Conservation (phyloP, 2,113 vertebrate species). For the Lagopus muta region DNA sequence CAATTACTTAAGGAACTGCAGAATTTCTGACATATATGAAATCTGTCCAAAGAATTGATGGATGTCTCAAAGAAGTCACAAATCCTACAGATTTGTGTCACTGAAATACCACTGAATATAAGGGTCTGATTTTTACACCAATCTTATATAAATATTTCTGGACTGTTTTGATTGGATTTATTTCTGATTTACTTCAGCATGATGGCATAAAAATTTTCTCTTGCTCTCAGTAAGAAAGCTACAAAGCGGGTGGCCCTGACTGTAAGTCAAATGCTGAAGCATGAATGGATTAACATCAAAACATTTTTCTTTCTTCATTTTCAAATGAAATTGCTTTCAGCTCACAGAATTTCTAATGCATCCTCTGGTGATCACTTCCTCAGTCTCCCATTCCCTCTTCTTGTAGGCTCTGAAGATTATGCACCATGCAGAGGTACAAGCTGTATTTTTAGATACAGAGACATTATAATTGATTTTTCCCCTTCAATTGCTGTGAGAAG, state of each 20-base stretch:
- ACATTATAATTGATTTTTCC: conserved; percentile 45
- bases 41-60: neutral
- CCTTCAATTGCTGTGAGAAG: conserved; percentile 15
- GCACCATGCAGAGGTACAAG: conserved; percentile 25
- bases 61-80: neutral
- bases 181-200: neutral
- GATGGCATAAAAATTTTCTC: neutral
- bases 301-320: conserved; percentile 31
- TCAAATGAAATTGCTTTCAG: conserved; percentile 44
- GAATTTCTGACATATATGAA: neutral
- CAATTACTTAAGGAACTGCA: neutral
- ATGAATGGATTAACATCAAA: conserved; percentile 52
- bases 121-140: neutral
- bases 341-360: conserved; percentile 40
- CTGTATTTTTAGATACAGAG: conserved; percentile 42
- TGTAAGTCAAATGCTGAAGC: conserved; percentile 28
- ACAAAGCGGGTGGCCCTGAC: neutral
- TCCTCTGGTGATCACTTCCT: conserved; percentile 16
- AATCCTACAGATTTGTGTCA: neutral
- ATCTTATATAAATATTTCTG: neutral
- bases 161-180: neutral
- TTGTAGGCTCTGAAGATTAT: conserved; percentile 27
- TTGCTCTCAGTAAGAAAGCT: neutral
- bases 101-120: neutral
- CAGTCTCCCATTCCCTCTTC: conserved; percentile 1